These are phyloP conservation scores for Morinoia aosen DNA, from an alignment of 2,888 invertebrate genomes.

Conservation along the genomic window DNA sequence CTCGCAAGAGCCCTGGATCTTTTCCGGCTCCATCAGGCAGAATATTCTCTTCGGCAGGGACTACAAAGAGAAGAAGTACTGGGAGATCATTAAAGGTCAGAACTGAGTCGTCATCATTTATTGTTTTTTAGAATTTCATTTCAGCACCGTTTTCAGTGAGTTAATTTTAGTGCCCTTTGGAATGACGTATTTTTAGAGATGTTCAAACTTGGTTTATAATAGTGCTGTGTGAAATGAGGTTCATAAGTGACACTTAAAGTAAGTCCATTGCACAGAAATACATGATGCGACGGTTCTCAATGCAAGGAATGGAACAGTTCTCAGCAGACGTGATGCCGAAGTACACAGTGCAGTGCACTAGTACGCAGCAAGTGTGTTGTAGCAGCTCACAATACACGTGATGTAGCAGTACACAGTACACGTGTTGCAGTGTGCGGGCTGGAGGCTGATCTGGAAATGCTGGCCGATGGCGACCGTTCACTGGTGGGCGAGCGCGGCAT, in stretches of 20 bases:
- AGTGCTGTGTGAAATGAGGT: not conserved
- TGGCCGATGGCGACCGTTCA: conserved; percentile 74
- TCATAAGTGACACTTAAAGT: not conserved
- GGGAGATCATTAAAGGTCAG: conserved; percentile 72
- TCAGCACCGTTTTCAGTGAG: not conserved
- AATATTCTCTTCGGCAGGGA: conserved; percentile 91
- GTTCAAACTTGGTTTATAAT: not conserved
- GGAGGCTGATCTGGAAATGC: conserved; percentile 72
- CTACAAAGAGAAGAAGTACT: conserved; percentile 73
- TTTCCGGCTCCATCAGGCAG: conserved; percentile 82
- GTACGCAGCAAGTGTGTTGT: too few species aligned
- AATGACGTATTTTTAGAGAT: not conserved
- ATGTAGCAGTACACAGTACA: not conserved
- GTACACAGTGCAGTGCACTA: not conserved
- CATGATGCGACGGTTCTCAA: too few species aligned
- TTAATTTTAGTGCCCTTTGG: not conserved
- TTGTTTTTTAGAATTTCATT: not conserved
- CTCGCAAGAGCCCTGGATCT: conserved; percentile 85
- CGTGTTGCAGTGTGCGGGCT: conserved; percentile 72
- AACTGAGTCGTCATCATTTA: conserved; percentile 69
- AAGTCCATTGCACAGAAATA: too few species aligned
- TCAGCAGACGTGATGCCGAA: not conserved
- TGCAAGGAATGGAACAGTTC: too few species aligned
- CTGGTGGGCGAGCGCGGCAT: conserved; percentile 75
- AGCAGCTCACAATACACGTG: not conserved